A percentile compares a stretch with the other conserved stretches of the same genome.
Conservation (phyloP, 2,113 vertebrate genomes). For the Nicator chloris region DNA sequence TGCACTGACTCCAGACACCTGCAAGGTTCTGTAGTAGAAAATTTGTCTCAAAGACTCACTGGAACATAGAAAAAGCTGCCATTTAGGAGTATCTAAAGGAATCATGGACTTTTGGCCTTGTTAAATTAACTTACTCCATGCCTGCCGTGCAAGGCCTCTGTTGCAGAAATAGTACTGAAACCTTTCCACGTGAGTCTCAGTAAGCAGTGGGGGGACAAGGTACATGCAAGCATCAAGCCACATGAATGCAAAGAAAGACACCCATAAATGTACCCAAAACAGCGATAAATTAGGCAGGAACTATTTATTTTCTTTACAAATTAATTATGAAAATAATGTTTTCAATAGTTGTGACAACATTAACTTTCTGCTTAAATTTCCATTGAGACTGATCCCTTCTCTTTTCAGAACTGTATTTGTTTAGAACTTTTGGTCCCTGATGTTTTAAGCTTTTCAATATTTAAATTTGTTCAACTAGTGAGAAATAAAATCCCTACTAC, state of each 20-base stretch:
- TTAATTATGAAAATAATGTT: background rate
- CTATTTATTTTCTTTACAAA: background rate
- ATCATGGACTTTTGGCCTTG: background rate
- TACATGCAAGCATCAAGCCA: background rate
- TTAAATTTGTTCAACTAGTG: background rate
- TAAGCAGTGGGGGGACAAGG: background rate
- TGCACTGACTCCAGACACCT: background rate
- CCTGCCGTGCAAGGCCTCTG: accelerated
- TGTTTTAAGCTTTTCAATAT: background rate
- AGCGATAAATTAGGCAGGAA: background rate
- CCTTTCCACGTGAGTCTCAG: background rate
- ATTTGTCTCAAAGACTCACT: background rate
- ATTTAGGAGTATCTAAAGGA: background rate
- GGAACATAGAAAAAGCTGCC: background rate
- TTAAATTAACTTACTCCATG: background rate
- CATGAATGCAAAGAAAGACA: background rate
- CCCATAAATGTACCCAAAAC: background rate
- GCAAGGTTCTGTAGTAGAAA: background rate
- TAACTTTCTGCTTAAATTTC: background rate
- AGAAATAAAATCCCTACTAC: background rate
- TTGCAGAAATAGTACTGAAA: background rate
- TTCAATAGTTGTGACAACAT: background rate
- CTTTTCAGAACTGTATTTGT: background rate
- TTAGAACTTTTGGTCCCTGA: background rate
- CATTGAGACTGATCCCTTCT: background rate